Evolutionary conservation across 2,888 invertebrate genomes (phyloP).

Genomic region (Apoderus coryli): DNA sequence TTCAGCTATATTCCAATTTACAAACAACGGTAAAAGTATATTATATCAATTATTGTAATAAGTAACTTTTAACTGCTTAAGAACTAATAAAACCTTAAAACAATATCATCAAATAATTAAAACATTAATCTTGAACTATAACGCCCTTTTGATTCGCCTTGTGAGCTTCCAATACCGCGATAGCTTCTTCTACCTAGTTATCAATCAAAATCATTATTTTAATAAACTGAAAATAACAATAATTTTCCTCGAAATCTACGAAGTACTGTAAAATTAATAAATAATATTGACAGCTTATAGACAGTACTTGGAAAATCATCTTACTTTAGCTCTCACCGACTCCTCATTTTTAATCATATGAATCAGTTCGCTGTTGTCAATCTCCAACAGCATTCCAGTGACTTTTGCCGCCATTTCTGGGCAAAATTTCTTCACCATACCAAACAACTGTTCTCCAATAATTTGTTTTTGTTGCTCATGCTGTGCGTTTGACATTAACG

Average conservation of each 20-base stretch:
- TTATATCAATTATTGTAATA: no score
- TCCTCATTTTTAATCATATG: conserved; percentile 87
- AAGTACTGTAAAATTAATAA: no score
- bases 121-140: conserved; percentile 23
- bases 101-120: no score
- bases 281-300: no score
- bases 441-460: conserved; percentile 34
- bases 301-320: background rate
- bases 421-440: conserved; percentile 87
- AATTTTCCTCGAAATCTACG: no score
- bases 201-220: no score
- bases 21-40: no score
- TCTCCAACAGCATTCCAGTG: conserved; percentile 96
- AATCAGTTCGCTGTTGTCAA: conserved; percentile 91
- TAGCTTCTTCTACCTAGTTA: conserved; percentile 78
- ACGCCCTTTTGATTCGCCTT: conserved; percentile 43
- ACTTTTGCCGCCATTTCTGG: conserved; percentile 91
- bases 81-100: no score
- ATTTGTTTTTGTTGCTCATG: conserved; percentile 97
- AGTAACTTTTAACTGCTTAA: no score
- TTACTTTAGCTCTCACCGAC: conserved; percentile 78
- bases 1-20: no score
- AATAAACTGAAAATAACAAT: no score
- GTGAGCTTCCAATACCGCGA: conserved; percentile 93
- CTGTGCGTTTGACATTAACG: conserved; percentile 84